phyloP scores from a whole-genome alignment of 2,113 vertebrate genomes.

The Phalacrocorax pelagicus region DNA sequence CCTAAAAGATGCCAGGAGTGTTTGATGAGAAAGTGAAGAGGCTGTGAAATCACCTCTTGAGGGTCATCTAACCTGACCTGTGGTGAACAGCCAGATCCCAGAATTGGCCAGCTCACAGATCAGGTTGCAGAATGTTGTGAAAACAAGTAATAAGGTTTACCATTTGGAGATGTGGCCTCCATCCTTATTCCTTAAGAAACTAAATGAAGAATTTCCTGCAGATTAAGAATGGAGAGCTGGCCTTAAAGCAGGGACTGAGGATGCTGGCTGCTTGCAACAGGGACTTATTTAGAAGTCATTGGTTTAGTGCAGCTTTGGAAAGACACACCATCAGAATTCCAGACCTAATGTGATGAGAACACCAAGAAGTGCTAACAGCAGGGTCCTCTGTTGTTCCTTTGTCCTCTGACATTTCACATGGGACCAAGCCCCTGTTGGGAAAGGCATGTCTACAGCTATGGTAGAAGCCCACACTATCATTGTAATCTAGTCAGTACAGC shows the following conservation, averaged over 20 bases:
- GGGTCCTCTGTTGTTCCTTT: not conserved
- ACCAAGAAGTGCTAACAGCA: not conserved
- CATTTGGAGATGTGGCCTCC: not conserved
- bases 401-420: not conserved
- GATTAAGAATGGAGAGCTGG: not conserved
- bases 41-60: not conserved
- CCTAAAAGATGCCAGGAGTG: not conserved
- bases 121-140: not conserved
- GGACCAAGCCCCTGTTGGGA: not conserved
- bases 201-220: not conserved
- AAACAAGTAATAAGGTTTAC: not conserved
- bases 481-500: not conserved
- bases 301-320: not conserved
- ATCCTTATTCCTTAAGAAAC: not conserved
- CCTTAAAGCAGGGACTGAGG: not conserved
- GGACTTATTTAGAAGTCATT: not conserved
- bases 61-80: not conserved
- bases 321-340: not conserved
- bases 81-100: not conserved
- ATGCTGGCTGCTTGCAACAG: not conserved
- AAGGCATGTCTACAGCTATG: not conserved
- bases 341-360: not conserved
- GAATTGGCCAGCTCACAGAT: not conserved
- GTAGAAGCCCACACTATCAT: not conserved
- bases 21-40: not conserved